A percentile compares a stretch with the other conserved stretches of the same genome.
These are phyloP conservation scores for Parotocinclus haroldoi DNA, from an alignment of 2,797 vertebrate genomes.

Conservation along the genomic window DNA sequence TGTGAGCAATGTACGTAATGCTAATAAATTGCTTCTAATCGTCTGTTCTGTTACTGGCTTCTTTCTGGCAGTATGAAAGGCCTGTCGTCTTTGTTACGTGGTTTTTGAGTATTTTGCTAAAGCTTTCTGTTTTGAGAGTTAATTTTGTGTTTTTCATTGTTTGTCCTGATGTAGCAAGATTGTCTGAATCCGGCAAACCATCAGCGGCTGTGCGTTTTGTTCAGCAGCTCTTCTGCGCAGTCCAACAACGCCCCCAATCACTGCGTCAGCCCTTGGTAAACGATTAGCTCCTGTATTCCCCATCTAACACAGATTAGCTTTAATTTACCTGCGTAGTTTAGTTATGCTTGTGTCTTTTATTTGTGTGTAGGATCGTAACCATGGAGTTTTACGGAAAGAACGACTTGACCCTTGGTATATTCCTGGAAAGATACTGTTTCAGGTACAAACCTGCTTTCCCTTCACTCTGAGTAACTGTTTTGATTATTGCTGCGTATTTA, in stretches of 20 bases:
- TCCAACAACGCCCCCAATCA: conserved; percentile 95
- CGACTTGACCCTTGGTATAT: conserved; percentile 92
- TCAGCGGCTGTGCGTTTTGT: conserved; percentile 94
- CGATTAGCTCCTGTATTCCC: background rate
- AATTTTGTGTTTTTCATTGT: conserved; percentile 6
- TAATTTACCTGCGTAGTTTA: too few relatives aligned
- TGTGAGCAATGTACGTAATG: too few relatives aligned
- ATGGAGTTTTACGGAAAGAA: conserved; percentile 99
- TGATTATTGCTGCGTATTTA: background rate
- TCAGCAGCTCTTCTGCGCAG: conserved; percentile 93
- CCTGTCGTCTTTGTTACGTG: too few relatives aligned
- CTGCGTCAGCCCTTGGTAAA: conserved; percentile 96
- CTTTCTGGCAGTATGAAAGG: too few relatives aligned
- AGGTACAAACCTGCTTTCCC: conserved; percentile 66
- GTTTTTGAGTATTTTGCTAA: too few relatives aligned
- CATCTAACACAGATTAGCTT: too few relatives aligned
- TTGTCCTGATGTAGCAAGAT: conserved; percentile 78
- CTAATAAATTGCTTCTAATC: too few relatives aligned
- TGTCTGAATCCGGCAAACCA: conserved; percentile 90
- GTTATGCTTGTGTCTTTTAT: background rate
- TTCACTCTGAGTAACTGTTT: background rate
- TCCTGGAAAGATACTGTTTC: conserved; percentile 96
- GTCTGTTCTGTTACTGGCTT: too few relatives aligned
- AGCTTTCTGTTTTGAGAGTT: too few relatives aligned
- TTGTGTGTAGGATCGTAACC: conserved; percentile 85